These are phyloP conservation scores for Cheilosia pagana DNA, from an alignment of 2,888 invertebrate species.

Conservation along the genomic window DNA sequence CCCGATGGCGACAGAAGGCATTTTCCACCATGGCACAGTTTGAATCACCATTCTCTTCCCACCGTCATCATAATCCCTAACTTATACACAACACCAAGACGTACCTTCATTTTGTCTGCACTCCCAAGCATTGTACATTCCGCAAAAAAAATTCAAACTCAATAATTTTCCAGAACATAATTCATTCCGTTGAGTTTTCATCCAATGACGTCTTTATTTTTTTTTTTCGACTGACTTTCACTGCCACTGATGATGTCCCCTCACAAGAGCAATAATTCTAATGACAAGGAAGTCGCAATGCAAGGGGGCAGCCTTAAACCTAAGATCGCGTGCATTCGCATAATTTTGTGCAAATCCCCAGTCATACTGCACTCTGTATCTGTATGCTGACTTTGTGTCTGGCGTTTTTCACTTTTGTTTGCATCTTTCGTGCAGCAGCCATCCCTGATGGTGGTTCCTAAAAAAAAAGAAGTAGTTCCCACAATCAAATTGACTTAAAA, in stretches of 20 bases:
- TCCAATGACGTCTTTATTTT: conserved; percentile 55
- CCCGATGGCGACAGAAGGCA: neutral
- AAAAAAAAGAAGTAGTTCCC: conserved; percentile 49
- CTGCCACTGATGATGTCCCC: conserved; percentile 11
- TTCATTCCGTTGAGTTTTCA: conserved; percentile 37
- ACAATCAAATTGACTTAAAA: conserved; percentile 56
- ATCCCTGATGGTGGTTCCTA: conserved; percentile 8
- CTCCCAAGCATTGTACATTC: neutral
- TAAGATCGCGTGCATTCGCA: conserved; percentile 63
- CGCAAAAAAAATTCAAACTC: neutral
- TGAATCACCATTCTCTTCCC: conserved; percentile 2
- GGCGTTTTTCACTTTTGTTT: conserved; percentile 57
- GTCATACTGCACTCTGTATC: conserved; percentile 13
- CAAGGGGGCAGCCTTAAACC: neutral
- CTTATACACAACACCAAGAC: neutral
- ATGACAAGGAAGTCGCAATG: neutral
- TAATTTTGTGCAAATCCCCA: conserved; percentile 41
- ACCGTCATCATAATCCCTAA: neutral
- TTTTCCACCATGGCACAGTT: neutral
- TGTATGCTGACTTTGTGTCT: conserved; percentile 24
- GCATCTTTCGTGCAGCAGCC: conserved; percentile 6
- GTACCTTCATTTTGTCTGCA: neutral
- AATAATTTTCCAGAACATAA: conserved; percentile 25
- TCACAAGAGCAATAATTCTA: conserved; percentile 43
- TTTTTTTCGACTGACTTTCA: conserved; percentile 52